phyloP scores from a whole-genome alignment of 2,797 vertebrate species.

The Lagorchestes hirsutus region DNA sequence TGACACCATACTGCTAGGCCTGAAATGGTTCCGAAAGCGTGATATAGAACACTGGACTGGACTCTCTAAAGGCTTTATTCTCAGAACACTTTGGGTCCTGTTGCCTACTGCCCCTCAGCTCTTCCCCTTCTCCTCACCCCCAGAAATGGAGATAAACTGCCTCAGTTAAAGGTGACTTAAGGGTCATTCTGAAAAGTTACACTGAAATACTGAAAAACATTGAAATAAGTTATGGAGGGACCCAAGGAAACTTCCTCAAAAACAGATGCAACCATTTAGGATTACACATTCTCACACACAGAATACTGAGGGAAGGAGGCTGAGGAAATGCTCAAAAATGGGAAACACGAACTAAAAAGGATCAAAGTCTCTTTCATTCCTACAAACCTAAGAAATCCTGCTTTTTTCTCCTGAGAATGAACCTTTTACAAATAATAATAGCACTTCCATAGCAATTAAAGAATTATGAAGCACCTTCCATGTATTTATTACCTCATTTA shows the following conservation, averaged over 20 bases:
- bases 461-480: neutral
- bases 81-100: slow-evolving; percentile 29
- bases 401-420: neutral
- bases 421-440: neutral
- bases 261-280: neutral
- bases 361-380: neutral
- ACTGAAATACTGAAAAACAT: neutral
- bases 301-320: neutral
- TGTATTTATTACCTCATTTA: neutral
- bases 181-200: neutral
- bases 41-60: neutral
- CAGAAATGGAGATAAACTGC: neutral
- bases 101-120: slow-evolving; percentile 2
- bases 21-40: slow-evolving; percentile 23
- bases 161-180: neutral
- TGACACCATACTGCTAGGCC: neutral
- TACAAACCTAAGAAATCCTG: neutral
- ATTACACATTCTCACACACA: neutral
- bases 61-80: neutral
- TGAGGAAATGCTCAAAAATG: neutral
- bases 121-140: neutral
- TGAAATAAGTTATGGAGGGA: neutral
- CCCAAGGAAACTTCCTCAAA: neutral
- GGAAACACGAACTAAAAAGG: neutral
- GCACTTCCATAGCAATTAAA: neutral